A percentile compares a stretch with the other conserved stretches of the same genome.
Evolutionary conservation across 2,888 invertebrate species (phyloP).

Genomic region (Melinaea menophilus): DNA sequence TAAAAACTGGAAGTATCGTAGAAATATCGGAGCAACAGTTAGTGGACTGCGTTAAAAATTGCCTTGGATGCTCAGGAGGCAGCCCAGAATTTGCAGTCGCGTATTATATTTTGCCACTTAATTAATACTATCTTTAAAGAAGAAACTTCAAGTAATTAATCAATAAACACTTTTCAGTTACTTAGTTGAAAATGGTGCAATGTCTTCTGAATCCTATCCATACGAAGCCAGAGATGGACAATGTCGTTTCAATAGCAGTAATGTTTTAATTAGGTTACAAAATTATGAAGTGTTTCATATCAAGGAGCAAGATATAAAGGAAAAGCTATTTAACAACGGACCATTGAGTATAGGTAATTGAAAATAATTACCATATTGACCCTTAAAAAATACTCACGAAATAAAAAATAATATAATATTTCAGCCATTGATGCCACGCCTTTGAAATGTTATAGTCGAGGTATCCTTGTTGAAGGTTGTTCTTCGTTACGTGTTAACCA

Average conservation of each 20-base stretch:
- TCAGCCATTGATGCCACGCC: neutral
- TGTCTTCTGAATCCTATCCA: conserved; percentile 1
- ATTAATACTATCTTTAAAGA: too few species aligned
- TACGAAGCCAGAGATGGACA: neutral
- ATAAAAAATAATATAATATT: neutral
- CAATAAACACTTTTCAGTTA: neutral
- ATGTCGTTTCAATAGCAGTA: neutral
- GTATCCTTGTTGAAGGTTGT: neutral
- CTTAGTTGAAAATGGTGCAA: neutral
- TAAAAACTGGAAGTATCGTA: conserved; percentile 28
- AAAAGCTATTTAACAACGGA: neutral
- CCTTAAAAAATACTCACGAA: too few species aligned
- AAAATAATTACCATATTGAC: neutral
- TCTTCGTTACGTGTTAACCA: neutral
- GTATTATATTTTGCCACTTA: too few species aligned
- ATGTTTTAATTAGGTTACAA: neutral
- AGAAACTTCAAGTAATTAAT: neutral
- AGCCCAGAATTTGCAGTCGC: too few species aligned
- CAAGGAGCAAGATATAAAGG: neutral
- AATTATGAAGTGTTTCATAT: neutral
- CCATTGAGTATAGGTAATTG: neutral
- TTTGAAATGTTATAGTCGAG: neutral
- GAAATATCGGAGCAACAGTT: conserved; percentile 38
- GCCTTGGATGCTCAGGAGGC: conserved; percentile 26
- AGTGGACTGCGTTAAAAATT: conserved; percentile 33